A percentile compares a stretch with the other conserved stretches of the same genome.
phyloP scores from a whole-genome alignment of 1,140 invertebrate species.

The Helicoverpa zea region DNA sequence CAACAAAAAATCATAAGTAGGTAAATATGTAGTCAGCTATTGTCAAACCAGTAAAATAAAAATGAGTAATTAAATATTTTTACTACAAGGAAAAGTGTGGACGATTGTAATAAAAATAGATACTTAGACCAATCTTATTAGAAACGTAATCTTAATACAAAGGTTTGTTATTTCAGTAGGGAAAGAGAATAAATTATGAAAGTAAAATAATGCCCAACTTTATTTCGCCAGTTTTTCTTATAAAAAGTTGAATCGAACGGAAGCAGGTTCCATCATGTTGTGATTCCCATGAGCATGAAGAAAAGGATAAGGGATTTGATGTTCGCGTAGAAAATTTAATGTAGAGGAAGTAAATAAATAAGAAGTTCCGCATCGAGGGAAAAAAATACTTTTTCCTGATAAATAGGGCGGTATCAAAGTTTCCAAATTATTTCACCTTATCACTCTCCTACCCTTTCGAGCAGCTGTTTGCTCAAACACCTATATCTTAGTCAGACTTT shows the following conservation, averaged over 20 bases:
- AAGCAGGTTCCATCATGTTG: background rate
- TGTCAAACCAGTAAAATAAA: too few relatives aligned
- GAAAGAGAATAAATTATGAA: background rate
- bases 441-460: too few relatives aligned
- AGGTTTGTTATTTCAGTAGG: background rate
- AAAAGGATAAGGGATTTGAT: background rate
- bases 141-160: background rate
- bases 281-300: background rate
- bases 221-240: background rate
- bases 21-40: too few relatives aligned
- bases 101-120: too few relatives aligned
- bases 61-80: too few relatives aligned
- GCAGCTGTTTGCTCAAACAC: too few relatives aligned
- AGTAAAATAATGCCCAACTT: background rate
- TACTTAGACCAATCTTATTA: background rate
- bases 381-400: too few relatives aligned
- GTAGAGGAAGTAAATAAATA: background rate
- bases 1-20: too few relatives aligned
- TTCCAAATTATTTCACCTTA: too few relatives aligned
- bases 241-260: constrained; percentile 10
- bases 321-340: background rate
- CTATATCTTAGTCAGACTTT: too few relatives aligned
- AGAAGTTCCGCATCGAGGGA: background rate
- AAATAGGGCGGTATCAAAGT: too few relatives aligned
- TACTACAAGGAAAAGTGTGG: too few relatives aligned